These are phyloP conservation scores for Diplogasteroides magnus DNA, from an alignment of 1,140 invertebrate species.

Conservation along the genomic window DNA sequence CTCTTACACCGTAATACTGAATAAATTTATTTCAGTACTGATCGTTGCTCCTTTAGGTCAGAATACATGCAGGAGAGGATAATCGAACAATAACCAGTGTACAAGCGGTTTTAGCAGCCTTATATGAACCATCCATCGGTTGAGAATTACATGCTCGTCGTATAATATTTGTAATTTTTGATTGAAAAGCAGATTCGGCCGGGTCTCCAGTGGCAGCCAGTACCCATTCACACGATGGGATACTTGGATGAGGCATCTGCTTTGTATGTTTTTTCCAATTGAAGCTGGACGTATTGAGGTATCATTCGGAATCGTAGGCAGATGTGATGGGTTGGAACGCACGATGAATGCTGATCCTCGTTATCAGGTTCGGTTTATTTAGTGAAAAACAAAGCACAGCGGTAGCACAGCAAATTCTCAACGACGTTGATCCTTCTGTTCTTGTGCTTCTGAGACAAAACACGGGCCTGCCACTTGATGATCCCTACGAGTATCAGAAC, in stretches of 20 bases:
- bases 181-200: too few relatives aligned
- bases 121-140: too few relatives aligned
- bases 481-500: not conserved
- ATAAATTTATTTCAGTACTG: not conserved
- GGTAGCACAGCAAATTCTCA: not conserved
- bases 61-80: constrained; percentile 9
- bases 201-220: not conserved
- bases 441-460: not conserved
- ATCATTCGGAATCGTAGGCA: not conserved
- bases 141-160: too few relatives aligned
- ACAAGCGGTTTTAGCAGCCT: constrained; percentile 13
- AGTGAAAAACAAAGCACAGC: not conserved
- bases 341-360: not conserved
- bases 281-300: not conserved
- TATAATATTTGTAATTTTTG: too few relatives aligned
- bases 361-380: not conserved
- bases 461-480: not conserved
- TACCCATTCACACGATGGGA: not conserved
- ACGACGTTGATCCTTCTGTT: not conserved
- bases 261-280: not conserved
- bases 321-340: not conserved
- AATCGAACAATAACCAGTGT: constrained; percentile 14
- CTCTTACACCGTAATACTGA: constrained; percentile 2
- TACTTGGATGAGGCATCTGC: not conserved
- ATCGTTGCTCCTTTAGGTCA: constrained; percentile 6